Percentiles rank a stretch among this genome's conserved stretches.
phyloP scores from a whole-genome alignment of 1,140 invertebrate species.

The Diuraphis noxia region DNA sequence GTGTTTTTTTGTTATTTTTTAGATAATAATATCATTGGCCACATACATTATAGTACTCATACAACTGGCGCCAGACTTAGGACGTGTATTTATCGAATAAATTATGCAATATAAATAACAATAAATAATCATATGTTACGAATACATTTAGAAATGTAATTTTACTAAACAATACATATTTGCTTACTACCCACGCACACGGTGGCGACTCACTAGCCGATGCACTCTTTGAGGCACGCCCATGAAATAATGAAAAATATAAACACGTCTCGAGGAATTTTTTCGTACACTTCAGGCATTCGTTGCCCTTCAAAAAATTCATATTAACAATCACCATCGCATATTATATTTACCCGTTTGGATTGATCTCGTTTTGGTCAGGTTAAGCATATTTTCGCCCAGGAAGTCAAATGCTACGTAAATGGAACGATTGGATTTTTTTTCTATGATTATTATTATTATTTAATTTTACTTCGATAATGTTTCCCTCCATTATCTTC shows the following conservation, averaged over 20 bases:
- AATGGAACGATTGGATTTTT: slow-evolving; percentile 7
- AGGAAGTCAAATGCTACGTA: slow-evolving; percentile 10
- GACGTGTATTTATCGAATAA: slow-evolving; percentile 46
- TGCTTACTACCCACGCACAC: neutral
- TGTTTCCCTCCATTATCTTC: neutral
- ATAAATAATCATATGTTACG: neutral
- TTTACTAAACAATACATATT: neutral
- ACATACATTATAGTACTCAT: slow-evolving; percentile 47
- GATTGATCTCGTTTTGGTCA: slow-evolving; percentile 43
- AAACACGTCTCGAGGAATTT: neutral
- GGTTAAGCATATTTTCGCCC: neutral
- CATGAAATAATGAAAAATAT: slow-evolving; percentile 18
- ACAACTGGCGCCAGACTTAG: slow-evolving; percentile 39
- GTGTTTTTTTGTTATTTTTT: neutral
- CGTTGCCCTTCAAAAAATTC: slow-evolving; percentile 26
- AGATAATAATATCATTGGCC: slow-evolving; percentile 48
- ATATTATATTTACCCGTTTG: neutral
- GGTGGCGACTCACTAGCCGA: neutral
- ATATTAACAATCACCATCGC: slow-evolving; percentile 14
- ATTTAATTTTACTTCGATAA: neutral
- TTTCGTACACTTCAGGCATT: slow-evolving; percentile 20
- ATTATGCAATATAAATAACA: neutral
- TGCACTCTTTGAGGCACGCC: slow-evolving; percentile 28
- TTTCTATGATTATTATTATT: neutral
- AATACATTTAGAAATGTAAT: neutral